These are phyloP conservation scores for Equus quagga DNA, from an alignment of 2,113 vertebrate genomes.

Conservation along the genomic window DNA sequence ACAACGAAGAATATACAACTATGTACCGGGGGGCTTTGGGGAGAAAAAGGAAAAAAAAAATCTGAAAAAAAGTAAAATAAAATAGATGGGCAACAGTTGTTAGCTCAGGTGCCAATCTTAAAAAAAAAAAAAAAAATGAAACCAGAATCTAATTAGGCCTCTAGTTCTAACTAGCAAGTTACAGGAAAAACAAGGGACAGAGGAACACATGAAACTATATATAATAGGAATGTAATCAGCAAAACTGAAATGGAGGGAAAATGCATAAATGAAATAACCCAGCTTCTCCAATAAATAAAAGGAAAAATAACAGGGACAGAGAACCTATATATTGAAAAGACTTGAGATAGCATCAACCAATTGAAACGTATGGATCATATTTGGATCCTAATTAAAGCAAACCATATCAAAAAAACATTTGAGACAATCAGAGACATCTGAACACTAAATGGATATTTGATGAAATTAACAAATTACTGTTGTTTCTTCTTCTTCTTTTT, in stretches of 20 bases:
- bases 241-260: not conserved
- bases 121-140: not conserved
- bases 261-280: not conserved
- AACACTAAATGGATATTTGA: conserved; percentile 4
- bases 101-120: not conserved
- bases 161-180: conserved; percentile 5
- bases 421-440: not conserved
- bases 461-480: not conserved
- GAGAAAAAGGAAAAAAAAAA: no score
- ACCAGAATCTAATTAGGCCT: conserved; percentile 9
- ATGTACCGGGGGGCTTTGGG: no score
- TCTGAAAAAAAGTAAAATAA: no score
- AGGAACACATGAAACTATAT: not conserved
- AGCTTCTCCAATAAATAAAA: conserved; percentile 37
- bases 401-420: not conserved
- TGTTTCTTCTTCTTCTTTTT: not conserved
- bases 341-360: not conserved
- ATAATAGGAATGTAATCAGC: not conserved
- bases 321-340: not conserved
- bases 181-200: not conserved
- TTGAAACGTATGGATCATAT: not conserved
- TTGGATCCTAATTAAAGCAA: not conserved
- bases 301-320: not conserved
- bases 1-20: no score
- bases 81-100: no score